Evolutionary conservation across 2,113 vertebrate genomes (phyloP), one percentile per base, ranked within the genome.

Genomic region (Argyrosomus japonicus): DNA sequence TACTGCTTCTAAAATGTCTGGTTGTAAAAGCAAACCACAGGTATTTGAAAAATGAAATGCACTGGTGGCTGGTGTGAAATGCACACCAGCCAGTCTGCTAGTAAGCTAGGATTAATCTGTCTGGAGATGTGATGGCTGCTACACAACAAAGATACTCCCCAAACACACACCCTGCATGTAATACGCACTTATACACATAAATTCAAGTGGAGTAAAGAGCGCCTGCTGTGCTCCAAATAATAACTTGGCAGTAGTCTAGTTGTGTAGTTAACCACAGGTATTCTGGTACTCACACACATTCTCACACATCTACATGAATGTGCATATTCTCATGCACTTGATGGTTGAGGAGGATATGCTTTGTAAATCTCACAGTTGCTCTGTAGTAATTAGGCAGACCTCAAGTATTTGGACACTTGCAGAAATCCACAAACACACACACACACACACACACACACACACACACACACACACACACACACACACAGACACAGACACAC

Each of bases 331-430:
- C 48, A n/a, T 68, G 57, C 61, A 25, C 82, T 60, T 8, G 29
- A 77, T 40, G 36, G 67, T 54, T 10, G 5, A 60, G 47, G 84
- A 45, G 72, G 14, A 79, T 63, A 65, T 14, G 48, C 61, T 83
- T 67, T 60, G 45, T 67, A 75, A 77, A 61, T 80, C 62, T 65
- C 69, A 27, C 75, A 68, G 72, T 85, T 48, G 61, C 63, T 82
- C 80, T 73, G 13, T 75, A 72, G 89, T 65, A 83, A 88, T 86
- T 86, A 62, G 62, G 6, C 56, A 40, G 77, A 84, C 75, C 83
- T 80, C 85, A 87, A 77, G 29, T 79, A 87, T 87, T 90, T 65
- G 40, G 68, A 75, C 58, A 61, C 56, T 77, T 68, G 27, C 15
- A 48, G 64, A 47, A 67, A 75, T 13, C 53, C 48, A 17, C n/a